A percentile compares a stretch with the other conserved stretches of the same genome.
Conservation (phyloP, 1,140 invertebrate genomes). For the Platyscapa corneri region DNA sequence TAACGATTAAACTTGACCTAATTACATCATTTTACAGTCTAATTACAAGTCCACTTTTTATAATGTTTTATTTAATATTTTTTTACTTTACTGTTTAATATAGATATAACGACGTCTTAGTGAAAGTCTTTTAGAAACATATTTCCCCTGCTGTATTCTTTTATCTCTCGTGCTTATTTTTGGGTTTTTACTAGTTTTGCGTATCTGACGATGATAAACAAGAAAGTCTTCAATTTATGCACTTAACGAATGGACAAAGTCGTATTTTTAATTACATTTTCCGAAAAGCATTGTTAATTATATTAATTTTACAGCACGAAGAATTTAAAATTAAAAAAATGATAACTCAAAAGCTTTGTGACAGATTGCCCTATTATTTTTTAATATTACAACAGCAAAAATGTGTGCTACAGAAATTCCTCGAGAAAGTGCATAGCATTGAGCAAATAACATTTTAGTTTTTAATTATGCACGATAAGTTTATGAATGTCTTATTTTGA, state of each 20-base stretch:
- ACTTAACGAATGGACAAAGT: background rate
- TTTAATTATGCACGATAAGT: background rate
- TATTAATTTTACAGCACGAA: background rate
- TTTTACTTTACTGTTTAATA: slow-evolving; percentile 25
- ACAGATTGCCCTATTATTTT: background rate
- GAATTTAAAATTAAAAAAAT: too few relatives aligned
- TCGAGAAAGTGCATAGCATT: background rate
- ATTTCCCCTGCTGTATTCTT: background rate
- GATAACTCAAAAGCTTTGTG: background rate
- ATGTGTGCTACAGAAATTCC: too few relatives aligned
- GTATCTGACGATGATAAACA: slow-evolving; percentile 7
- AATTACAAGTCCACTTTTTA: slow-evolving; percentile 49
- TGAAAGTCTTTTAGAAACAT: slow-evolving; percentile 30
- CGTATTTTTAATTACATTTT: background rate
- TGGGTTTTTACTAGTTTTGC: background rate
- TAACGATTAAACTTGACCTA: slow-evolving; percentile 54
- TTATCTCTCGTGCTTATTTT: background rate
- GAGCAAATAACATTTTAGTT: background rate
- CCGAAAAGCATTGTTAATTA: too few relatives aligned
- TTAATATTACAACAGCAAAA: background rate
- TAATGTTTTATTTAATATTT: slow-evolving; percentile 26
- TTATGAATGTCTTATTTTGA: background rate
- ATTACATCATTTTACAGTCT: slow-evolving; percentile 53
- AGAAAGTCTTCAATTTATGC: background rate
- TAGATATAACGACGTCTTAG: slow-evolving; percentile 11